Evolutionary conservation across 2,888 invertebrate genomes (phyloP), one percentile per base, ranked within the genome.

Genomic region (Cosmia pyralina): DNA sequence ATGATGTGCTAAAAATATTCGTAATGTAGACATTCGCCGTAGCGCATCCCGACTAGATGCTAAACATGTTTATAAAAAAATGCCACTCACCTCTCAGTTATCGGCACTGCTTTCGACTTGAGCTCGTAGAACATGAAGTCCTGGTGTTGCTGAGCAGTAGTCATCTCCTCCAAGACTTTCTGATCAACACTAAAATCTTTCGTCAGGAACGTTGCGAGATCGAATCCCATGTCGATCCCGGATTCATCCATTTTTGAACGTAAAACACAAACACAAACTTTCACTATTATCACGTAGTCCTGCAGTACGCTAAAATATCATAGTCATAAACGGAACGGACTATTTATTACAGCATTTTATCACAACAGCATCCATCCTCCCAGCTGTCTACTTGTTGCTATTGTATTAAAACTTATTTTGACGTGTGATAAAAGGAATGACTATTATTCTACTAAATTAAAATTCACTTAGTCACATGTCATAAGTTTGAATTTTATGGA

Each of bases 71-170:
- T 87, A 77, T 86, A 69, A 82, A 82, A 44, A 83, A 77, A 79
- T 75, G 82, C 71, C 84, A 90, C 96, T 92, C 88, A 97, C 97
- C 97, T 97, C 93, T 96, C 96, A 70, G 96, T 96, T 82, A 95
- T 91, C 82, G 97, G 96, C 52, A 97, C 97, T 34, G 97, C 96
- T 88, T 97, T 96, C 41, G 97, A 97, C 88, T 97, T 97, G 76
- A 97, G 92, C 90, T 97, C 97, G 92, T 97, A 97, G 90, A 97
- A 97, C 96, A 97, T 97, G 88, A 97, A 96, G 86, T 97, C 97
- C 90, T 97, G 97, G 48, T 95, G 94, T 82, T 94, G 94, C 88
- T 96, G 95, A n/a, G 96, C 94, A 41, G 96, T 92, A 60, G 96
- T 95, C 93, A 97, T 96, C 90, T 97, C 97, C 83, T 96, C 96